Evolutionary conservation across 2,113 vertebrate genomes (phyloP), one percentile per base, ranked within the genome.

Genomic region (Podocnemis expansa): DNA sequence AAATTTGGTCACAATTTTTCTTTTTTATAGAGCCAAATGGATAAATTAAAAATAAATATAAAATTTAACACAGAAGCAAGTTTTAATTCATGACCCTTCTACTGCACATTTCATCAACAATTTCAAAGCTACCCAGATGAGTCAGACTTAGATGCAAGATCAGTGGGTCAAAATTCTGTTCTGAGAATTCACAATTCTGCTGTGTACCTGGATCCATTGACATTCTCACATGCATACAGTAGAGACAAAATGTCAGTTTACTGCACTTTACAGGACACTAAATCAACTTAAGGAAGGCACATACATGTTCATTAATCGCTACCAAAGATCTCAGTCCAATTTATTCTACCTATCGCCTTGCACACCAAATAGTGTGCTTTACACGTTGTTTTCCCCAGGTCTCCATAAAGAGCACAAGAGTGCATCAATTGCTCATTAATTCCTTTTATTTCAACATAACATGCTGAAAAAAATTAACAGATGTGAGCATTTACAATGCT

Each of bases 371-470:
- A 63, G 47, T 49, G 80, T 84, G 67, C 51, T 95, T 85, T 43
- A 60, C 91, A 60, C 79, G 13, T 9, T 84, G 87, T 75, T 91
- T 60, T n/a, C 84, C 91, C 95, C 95, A 96, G 91, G 78, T 88
- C 79, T 90, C 95, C 93, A 93, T 10, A 93, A 95, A 97, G 85
- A 98, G 96, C 89, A 95, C 93, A 93, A 95, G 93, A 97, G 92
- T 91, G 96, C 95, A 94, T 88, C 95, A 95, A 91, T 56, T 82
- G 93, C 96, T 98, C 91, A 91, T 94, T 55, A 93, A 94, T 90
- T 97, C 86, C 58, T 97, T 97, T 97, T 97, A 96, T 94, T 97
- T 96, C 97, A 97, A 97, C 90, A 87, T 92, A 96, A 97, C 95
- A 96, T 78, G 90, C 93, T 96, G 92, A 96, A 90, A 97, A 96